Evolutionary conservation across 1,140 invertebrate species (phyloP).

Genomic region (Drosophila novamexicana): DNA sequence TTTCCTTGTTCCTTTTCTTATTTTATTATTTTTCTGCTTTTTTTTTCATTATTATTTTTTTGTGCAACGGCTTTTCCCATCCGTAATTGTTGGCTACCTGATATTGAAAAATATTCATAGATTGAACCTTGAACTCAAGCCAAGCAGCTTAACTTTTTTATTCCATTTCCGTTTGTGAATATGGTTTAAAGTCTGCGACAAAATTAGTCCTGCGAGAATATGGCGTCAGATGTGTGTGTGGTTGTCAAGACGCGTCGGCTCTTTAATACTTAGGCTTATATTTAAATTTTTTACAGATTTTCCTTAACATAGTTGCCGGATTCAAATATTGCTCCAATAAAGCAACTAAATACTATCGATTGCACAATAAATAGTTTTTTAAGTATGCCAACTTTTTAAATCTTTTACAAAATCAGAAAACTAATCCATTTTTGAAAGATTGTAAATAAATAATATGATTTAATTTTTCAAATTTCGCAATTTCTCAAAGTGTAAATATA

Average conservation of each 20-base stretch:
- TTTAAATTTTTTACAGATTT: not conserved
- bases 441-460: no score
- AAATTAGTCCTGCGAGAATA: slow-evolving; percentile 12
- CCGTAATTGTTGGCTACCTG: slow-evolving; percentile 20
- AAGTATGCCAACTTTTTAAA: not conserved
- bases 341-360: not conserved
- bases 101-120: slow-evolving; percentile 32
- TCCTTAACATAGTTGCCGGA: not conserved
- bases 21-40: not conserved
- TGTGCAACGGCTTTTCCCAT: slow-evolving; percentile 3
- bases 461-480: no score
- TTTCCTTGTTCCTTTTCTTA: slow-evolving; percentile 5
- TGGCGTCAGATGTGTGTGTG: not conserved
- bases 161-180: not conserved
- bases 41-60: not conserved
- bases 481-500: no score
- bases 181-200: not conserved
- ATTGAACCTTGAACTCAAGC: slow-evolving; percentile 6
- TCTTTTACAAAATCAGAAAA: no score
- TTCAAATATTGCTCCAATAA: not conserved
- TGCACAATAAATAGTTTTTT: not conserved
- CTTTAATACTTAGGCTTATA: not conserved
- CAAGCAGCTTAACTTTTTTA: slow-evolving; percentile 11
- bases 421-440: not conserved
- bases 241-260: not conserved